These are phyloP conservation scores for Coelopa frigida DNA, from an alignment of 1,140 invertebrate species.

Conservation along the genomic window DNA sequence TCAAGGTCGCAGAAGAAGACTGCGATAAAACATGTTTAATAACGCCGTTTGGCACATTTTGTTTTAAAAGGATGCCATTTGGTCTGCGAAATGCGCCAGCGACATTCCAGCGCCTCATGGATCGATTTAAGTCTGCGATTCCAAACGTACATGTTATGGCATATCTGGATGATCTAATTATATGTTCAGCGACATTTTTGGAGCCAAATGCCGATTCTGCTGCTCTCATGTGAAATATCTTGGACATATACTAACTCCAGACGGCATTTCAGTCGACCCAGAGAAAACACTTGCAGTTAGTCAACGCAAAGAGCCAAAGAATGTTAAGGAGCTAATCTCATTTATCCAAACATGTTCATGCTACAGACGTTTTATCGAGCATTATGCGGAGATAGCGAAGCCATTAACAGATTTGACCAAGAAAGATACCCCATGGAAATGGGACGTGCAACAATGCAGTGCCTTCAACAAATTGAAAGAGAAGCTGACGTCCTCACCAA, in stretches of 20 bases:
- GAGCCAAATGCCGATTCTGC: too few species aligned
- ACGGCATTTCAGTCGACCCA: too few species aligned
- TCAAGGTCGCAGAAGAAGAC: conserved; percentile 26
- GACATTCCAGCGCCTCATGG: conserved; percentile 43
- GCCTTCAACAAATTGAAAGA: conserved; percentile 13
- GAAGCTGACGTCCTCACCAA: conserved; percentile 6
- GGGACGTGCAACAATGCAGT: conserved; percentile 1
- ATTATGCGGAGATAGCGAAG: conserved; percentile 16
- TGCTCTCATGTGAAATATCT: too few species aligned
- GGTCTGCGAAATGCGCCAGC: conserved; percentile 39
- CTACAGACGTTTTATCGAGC: conserved; percentile 19
- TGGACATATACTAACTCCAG: too few species aligned
- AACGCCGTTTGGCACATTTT: conserved; percentile 39
- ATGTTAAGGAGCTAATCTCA: too few species aligned
- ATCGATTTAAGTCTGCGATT: conserved; percentile 19
- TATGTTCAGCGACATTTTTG: too few species aligned
- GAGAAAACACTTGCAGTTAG: too few species aligned
- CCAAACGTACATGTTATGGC: too few species aligned
- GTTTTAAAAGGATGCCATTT: conserved; percentile 44
- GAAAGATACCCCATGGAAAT: conserved; percentile 16
- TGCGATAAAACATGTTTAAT: conserved; percentile 44
- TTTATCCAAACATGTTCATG: conserved; percentile 20
- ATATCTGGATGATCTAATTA: too few species aligned
- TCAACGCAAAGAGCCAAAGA: too few species aligned
- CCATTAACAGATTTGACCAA: conserved; percentile 17